Base-by-base conservation (phyloP, 1,140 invertebrate species). In the Drosophila pruinosa region DNA sequence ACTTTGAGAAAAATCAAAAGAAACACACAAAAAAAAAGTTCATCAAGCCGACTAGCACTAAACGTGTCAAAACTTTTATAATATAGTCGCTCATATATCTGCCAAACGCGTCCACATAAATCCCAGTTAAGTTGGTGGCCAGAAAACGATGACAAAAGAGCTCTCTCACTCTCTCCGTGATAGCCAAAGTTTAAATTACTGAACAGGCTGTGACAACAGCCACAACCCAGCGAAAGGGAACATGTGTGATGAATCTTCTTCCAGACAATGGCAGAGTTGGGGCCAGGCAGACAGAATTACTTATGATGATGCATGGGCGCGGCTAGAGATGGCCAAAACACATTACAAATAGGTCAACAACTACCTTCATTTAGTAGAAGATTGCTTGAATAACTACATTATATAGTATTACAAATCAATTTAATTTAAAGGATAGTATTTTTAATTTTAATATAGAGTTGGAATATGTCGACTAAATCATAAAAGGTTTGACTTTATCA, bases 21-120 rank as follows among this genome's bases (percentile, higher is more conserved):
- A 22, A 88, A 83, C 82, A 88, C 34, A 17, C n/a, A 28, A 47
- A 34, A 73, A 88, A 83, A 88, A 88, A 88, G 78, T 88, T 78
- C 75, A 88, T 88, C 82, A 88, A 64, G 71, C 77, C 59, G 41
- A 76, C 54, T 54, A 53, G 39, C 69, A 78, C 75, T 78, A 78
- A 86, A 88, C 82, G 82, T 88, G 82, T 78, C 67, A 73, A 54
- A 88, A 88, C 83, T 88, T 88, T 89, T 69, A 88, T 88, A 88
- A 88, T 88, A 88, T 89, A 88, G 83, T 88, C 83, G 78, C 73
- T 43, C 73, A 78, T 69, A 72, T 58, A 75, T 75, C 61, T 59
- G 67, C 53, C 26, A 28, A 75, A 72, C 31, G 63, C 62, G 45
- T 53, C 47, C 43, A 43, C 72, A 88, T 88, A 88, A 88, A 88